These are phyloP conservation scores for Steromphala cineraria DNA, from an alignment of 2,888 invertebrate genomes.

Conservation along the genomic window DNA sequence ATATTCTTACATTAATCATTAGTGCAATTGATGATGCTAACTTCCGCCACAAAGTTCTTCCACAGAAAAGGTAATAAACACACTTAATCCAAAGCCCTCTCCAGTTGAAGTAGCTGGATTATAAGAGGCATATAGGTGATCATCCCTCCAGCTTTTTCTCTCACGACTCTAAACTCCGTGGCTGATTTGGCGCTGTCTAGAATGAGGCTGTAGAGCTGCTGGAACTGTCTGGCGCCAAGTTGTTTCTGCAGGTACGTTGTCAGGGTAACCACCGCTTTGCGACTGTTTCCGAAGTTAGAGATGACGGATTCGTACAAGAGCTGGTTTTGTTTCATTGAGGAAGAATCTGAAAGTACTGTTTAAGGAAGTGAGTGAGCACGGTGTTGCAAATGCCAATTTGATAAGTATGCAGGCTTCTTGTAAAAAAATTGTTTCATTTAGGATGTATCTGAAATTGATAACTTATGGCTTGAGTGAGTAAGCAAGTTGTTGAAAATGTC, in stretches of 20 bases:
- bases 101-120: slow-evolving; percentile 12
- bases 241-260: slow-evolving; percentile 8
- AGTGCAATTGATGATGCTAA: too few species aligned
- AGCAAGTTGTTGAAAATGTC: too few species aligned
- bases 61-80: too few species aligned
- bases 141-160: slow-evolving; percentile 1
- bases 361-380: too few species aligned
- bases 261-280: background rate
- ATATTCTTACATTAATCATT: too few species aligned
- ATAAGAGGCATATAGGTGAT: slow-evolving; percentile 6
- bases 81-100: background rate
- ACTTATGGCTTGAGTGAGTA: too few species aligned
- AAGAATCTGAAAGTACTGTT: background rate
- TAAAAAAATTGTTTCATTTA: too few species aligned
- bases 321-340: background rate
- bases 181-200: background rate
- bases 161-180: background rate
- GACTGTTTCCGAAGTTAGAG: background rate
- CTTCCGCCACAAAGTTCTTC: too few species aligned
- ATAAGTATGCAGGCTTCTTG: too few species aligned
- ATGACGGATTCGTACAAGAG: slow-evolving; percentile 16
- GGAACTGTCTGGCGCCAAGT: slow-evolving; percentile 1
- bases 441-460: too few species aligned
- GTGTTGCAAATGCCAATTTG: too few species aligned
- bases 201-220: slow-evolving; percentile 10